These are phyloP conservation scores for Cerastoderma edule DNA, from an alignment of 2,888 invertebrate species.

Conservation along the genomic window DNA sequence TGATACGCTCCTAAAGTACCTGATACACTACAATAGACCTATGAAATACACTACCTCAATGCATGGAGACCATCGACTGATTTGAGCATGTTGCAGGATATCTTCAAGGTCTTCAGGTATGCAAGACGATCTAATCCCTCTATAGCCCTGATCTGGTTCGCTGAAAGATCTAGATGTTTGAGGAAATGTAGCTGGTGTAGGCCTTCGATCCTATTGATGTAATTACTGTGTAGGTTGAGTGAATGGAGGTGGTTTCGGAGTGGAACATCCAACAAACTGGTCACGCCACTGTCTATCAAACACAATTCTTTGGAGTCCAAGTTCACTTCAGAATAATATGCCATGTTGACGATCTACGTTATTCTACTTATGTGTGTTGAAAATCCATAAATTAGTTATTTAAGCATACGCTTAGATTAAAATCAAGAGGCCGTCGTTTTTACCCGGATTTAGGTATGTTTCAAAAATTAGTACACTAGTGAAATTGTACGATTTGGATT, in stretches of 20 bases:
- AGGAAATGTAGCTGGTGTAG: slow-evolving; percentile 72
- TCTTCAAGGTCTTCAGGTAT: slow-evolving; percentile 78
- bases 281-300: slow-evolving; percentile 80
- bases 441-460: not conserved
- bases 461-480: not conserved
- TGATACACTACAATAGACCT: too few relatives aligned
- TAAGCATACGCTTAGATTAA: not conserved
- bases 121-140: slow-evolving; percentile 79
- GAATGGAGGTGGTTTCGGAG: slow-evolving; percentile 70
- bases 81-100: slow-evolving; percentile 81
- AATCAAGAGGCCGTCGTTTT: not conserved
- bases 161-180: slow-evolving; percentile 81
- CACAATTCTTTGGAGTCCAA: slow-evolving; percentile 74
- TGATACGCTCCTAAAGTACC: too few relatives aligned
- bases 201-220: slow-evolving; percentile 74
- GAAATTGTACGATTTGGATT: not conserved
- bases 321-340: slow-evolving; percentile 48
- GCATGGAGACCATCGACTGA: slow-evolving; percentile 76
- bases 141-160: slow-evolving; percentile 80
- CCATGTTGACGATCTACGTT: too few relatives aligned
- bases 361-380: too few relatives aligned
- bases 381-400: too few relatives aligned
- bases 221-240: slow-evolving; percentile 81
- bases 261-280: slow-evolving; percentile 74
- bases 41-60: slow-evolving; percentile 75